A percentile compares a stretch with the other conserved stretches of the same genome.
Evolutionary conservation across 2,797 vertebrate species (phyloP).

Genomic region (Labroides dimidiatus): DNA sequence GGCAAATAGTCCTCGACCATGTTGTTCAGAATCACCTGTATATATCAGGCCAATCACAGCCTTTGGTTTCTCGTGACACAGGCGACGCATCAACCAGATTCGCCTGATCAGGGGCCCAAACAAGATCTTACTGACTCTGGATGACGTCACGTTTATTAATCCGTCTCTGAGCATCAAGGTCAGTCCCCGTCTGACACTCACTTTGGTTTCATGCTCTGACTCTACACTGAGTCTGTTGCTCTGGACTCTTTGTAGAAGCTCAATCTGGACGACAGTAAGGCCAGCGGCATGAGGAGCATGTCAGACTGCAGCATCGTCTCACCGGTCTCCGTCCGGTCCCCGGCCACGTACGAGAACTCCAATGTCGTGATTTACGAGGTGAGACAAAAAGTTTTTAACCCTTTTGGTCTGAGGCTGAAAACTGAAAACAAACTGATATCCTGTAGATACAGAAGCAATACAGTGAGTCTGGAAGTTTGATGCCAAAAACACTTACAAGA

Average conservation of each 20-base stretch:
- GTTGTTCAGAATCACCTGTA: neutral
- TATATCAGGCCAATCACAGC: neutral
- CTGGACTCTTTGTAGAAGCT: conserved; percentile 75
- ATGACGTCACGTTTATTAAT: conserved; percentile 85
- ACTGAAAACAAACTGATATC: too few species aligned
- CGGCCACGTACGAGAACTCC: conserved; percentile 86
- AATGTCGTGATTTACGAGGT: conserved; percentile 86
- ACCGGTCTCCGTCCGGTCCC: conserved; percentile 68
- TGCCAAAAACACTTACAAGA: too few species aligned
- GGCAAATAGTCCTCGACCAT: neutral
- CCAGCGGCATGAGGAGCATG: conserved; percentile 67
- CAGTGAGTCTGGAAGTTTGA: too few species aligned
- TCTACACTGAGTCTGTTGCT: too few species aligned
- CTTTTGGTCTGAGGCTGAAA: too few species aligned
- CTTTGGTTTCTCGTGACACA: conserved; percentile 46
- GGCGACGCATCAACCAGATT: conserved; percentile 79
- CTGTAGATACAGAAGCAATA: too few species aligned
- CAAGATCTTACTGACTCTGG: conserved; percentile 83
- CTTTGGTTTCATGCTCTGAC: neutral
- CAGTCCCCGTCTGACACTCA: neutral
- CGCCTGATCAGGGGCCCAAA: conserved; percentile 77
- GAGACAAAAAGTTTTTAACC: too few species aligned
- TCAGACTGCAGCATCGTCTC: conserved; percentile 67
- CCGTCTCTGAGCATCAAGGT: conserved; percentile 87
- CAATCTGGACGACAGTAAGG: conserved; percentile 78